Percentiles rank a stretch among this genome's conserved stretches.
These are phyloP conservation scores for Nowickia ferox DNA, from an alignment of 2,888 invertebrate species.

Conservation along the genomic window DNA sequence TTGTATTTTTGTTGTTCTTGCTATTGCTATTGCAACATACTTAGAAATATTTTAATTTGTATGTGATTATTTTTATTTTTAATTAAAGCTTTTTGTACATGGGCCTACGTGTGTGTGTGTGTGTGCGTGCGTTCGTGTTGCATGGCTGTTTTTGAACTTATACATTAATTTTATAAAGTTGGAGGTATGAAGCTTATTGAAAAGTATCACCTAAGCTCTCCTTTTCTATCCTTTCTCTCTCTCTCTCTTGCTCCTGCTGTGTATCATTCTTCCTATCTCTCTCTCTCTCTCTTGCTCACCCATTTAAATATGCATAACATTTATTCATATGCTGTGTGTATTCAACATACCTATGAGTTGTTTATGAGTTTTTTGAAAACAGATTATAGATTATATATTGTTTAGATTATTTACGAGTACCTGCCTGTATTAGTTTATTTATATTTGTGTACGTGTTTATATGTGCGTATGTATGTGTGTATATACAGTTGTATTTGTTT, in stretches of 20 bases:
- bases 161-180: background rate
- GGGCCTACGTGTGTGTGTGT: background rate
- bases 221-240: background rate
- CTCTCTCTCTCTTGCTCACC: background rate
- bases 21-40: background rate
- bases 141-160: background rate
- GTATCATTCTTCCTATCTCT: background rate
- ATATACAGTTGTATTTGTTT: conserved; percentile 6
- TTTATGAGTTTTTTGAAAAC: conserved; percentile 60
- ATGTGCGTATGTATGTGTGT: background rate
- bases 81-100: background rate
- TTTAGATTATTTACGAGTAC: conserved; percentile 61
- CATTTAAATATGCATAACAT: background rate
- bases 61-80: conserved; percentile 47
- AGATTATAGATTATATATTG: conserved; percentile 67
- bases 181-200: background rate
- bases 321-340: background rate
- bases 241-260: background rate
- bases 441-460: background rate
- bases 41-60: conserved; percentile 61
- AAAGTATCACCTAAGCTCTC: conserved; percentile 6
- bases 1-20: background rate
- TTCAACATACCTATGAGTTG: conserved; percentile 46
- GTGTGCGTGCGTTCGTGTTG: background rate
- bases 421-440: conserved; percentile 15